phyloP scores from a whole-genome alignment of 2,888 invertebrate genomes.

The Cybosia mesomella region DNA sequence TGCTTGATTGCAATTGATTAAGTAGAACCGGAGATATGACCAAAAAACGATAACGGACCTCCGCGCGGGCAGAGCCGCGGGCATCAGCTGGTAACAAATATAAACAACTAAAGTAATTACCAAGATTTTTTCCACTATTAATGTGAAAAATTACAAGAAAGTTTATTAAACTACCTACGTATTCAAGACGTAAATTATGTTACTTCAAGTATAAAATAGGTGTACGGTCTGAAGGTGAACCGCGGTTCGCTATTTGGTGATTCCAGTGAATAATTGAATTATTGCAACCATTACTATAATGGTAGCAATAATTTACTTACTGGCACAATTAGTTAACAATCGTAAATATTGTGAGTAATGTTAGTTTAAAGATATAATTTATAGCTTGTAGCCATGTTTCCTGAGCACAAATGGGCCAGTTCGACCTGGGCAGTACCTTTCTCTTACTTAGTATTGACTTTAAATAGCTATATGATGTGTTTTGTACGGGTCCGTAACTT shows the following conservation, averaged over 20 bases:
- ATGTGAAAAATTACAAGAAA: too few species aligned
- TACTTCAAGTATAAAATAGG: not conserved
- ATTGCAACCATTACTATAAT: not conserved
- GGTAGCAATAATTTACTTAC: not conserved
- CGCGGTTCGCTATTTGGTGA: not conserved
- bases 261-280: not conserved
- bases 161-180: too few species aligned
- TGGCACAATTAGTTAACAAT: not conserved
- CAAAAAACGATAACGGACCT: too few species aligned
- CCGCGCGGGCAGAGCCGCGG: too few species aligned
- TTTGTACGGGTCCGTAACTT: too few species aligned
- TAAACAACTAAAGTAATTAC: too few species aligned
- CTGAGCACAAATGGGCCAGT: not conserved
- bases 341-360: constrained; percentile 2
- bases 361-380: not conserved
- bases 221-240: not conserved
- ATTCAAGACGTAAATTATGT: too few species aligned
- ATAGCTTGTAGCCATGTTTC: not conserved
- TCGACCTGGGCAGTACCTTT: not conserved
- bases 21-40: too few species aligned
- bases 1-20: too few species aligned
- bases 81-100: too few species aligned
- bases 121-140: too few species aligned
- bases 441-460: not conserved
- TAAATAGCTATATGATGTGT: not conserved